Evolutionary conservation across 2,797 vertebrate genomes (phyloP).

Genomic region (Fistularia tabacaria): DNA sequence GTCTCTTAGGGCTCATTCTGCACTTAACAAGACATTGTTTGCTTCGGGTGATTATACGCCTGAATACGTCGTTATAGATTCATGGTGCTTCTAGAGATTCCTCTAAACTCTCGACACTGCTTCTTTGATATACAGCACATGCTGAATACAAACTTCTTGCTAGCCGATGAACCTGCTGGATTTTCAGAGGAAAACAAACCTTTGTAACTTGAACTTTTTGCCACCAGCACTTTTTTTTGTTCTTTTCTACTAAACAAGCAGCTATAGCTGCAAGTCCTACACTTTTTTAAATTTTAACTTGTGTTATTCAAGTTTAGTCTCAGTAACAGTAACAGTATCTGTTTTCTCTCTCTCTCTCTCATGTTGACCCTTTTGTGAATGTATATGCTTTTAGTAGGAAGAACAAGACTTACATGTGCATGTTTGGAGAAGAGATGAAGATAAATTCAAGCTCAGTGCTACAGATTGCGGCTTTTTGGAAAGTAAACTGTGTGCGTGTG

Average conservation of each 20-base stretch:
- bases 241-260: background rate
- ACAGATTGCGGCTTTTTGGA: no score
- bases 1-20: no score
- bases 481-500: background rate
- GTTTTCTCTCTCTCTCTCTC: no score
- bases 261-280: slow-evolving; percentile 6
- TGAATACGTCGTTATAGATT: no score
- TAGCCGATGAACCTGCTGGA: no score
- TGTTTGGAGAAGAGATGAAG: slow-evolving; percentile 22
- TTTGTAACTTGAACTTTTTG: background rate
- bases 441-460: slow-evolving; percentile 2
- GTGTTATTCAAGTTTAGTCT: slow-evolving; percentile 32
- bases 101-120: no score
- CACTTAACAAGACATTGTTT: no score
- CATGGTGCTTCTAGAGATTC: no score
- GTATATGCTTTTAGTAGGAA: slow-evolving; percentile 21
- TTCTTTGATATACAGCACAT: no score
- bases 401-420: slow-evolving; percentile 5
- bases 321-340: slow-evolving; percentile 19
- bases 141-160: no score
- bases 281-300: slow-evolving; percentile 24
- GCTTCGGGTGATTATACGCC: no score
- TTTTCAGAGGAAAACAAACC: no score
- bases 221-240: background rate
- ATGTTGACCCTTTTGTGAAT: slow-evolving; percentile 19